These are phyloP conservation scores for Phylloscopus collybita DNA, from an alignment of 2,797 vertebrate genomes.

Conservation along the genomic window DNA sequence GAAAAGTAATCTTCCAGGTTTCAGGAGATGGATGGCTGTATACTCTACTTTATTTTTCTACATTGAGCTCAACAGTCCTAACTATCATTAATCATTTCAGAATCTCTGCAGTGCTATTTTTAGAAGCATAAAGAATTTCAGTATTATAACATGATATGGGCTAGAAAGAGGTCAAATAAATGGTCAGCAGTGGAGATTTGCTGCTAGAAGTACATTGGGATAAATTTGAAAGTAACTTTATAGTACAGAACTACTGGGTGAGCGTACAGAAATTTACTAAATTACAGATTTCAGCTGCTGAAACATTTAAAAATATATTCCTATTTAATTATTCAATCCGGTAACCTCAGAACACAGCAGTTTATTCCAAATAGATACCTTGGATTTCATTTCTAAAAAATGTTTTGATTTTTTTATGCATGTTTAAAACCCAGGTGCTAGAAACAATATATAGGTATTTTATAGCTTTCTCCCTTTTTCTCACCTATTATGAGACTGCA, in stretches of 20 bases:
- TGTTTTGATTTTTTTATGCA: slow-evolving; percentile 48
- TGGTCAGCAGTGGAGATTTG: slow-evolving; percentile 21
- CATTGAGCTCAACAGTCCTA: slow-evolving; percentile 36
- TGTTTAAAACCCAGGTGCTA: slow-evolving; percentile 27
- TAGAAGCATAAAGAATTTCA: slow-evolving; percentile 49
- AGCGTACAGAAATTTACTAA: slow-evolving; percentile 52
- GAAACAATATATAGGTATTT: slow-evolving; percentile 3
- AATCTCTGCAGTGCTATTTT: slow-evolving; percentile 41
- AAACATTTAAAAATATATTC: slow-evolving; percentile 63
- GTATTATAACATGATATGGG: background rate
- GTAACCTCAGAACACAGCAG: slow-evolving; percentile 35
- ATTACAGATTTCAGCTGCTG: slow-evolving; percentile 48
- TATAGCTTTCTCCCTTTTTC: slow-evolving; percentile 20
- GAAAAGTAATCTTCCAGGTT: slow-evolving; percentile 52
- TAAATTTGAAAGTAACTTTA: slow-evolving; percentile 54
- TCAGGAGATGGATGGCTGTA: slow-evolving; percentile 30
- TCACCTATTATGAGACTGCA: background rate
- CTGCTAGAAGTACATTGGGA: slow-evolving; percentile 14
- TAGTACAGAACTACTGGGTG: background rate
- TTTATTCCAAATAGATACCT: slow-evolving; percentile 61
- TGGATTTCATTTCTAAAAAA: slow-evolving; percentile 59
- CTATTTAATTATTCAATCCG: slow-evolving; percentile 54
- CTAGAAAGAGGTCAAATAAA: slow-evolving; percentile 30
- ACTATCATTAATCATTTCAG: slow-evolving; percentile 67
- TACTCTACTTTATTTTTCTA: slow-evolving; percentile 35